phyloP scores from a whole-genome alignment of 2,888 invertebrate species.

The Anorthoa munda region DNA sequence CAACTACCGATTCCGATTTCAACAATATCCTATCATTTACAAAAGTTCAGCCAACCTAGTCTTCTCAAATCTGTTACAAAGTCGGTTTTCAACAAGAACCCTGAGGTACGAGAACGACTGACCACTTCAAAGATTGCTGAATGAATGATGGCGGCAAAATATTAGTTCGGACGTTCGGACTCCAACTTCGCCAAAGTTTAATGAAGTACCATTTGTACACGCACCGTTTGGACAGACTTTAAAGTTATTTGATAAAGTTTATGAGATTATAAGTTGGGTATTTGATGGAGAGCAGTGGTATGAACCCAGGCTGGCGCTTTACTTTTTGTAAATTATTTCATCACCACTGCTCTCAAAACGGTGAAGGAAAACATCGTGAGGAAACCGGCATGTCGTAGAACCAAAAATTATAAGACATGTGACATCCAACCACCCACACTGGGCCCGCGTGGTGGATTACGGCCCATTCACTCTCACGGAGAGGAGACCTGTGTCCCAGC shows the following conservation, averaged over 20 bases:
- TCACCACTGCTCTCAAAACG: no score
- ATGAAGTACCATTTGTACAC: conserved; percentile 28
- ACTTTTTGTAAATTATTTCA: no score
- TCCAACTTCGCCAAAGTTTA: conserved; percentile 35
- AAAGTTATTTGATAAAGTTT: conserved; percentile 36
- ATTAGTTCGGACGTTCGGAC: conserved; percentile 27
- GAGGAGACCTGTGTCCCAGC: no score
- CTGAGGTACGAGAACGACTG: conserved; percentile 42
- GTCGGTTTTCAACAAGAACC: conserved; percentile 68
- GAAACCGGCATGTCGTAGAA: no score
- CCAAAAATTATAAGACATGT: no score
- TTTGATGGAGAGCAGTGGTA: not conserved
- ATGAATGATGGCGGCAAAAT: conserved; percentile 52
- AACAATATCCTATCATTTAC: conserved; percentile 9
- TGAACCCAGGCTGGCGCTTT: no score
- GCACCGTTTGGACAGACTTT: conserved; percentile 3
- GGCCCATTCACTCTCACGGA: no score
- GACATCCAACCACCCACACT: no score
- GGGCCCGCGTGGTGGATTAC: no score
- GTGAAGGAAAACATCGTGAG: no score
- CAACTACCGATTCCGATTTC: not conserved
- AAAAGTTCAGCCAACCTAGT: conserved; percentile 15
- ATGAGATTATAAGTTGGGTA: conserved; percentile 1
- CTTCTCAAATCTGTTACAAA: conserved; percentile 69
- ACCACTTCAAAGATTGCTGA: conserved; percentile 70